Evolutionary conservation across 2,113 vertebrate species (phyloP), one percentile per base, ranked within the genome.

Genomic region (Esox niger): DNA sequence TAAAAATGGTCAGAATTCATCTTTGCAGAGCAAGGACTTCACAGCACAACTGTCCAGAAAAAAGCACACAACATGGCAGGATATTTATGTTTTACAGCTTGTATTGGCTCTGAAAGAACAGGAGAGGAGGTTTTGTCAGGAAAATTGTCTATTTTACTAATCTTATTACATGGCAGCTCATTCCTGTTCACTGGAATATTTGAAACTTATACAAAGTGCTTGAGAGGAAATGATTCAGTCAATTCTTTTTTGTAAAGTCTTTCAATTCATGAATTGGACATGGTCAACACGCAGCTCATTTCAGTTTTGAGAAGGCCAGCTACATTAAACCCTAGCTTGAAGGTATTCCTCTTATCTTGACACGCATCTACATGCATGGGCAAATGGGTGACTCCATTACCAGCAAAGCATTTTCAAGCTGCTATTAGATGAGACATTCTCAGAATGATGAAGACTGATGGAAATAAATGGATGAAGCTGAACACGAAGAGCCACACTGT

Each of bases 161-260:
- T 89, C 87, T 74, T 71, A 87, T 89, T 88, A 88, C 82, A 90
- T 80, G 83, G 81, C 71, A 85, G 74, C 84, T 87, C 80, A 79
- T 79, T 86, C 70, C 72, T 64, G 6, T 82, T 83, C 66, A 79
- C 55, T 57, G 56, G 71, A 83, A 77, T 79, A 86, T 87, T 71
- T 6, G 74, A 82, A 81, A 84, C 73, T 59, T 77, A 73, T 61
- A 78, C 64, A 77, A 76, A 74, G 67, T 2, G 10, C 62, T 58
- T 68, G 57, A 66, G 68, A 74, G 68, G 43, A 20, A 77, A 87
- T 76, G 67, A 27, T 52, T 64, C 75, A 82, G 77, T 86, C 68
- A 82, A 79, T 83, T 79, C 78, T 32, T 59, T 65, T 59, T 75
- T 69, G 69, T 71, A 71, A 74, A 83, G 71, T 81, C 75, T 73